Evolutionary conservation across 1,140 invertebrate species (phyloP).

Genomic region (Trichomalopsis sarcophagae): DNA sequence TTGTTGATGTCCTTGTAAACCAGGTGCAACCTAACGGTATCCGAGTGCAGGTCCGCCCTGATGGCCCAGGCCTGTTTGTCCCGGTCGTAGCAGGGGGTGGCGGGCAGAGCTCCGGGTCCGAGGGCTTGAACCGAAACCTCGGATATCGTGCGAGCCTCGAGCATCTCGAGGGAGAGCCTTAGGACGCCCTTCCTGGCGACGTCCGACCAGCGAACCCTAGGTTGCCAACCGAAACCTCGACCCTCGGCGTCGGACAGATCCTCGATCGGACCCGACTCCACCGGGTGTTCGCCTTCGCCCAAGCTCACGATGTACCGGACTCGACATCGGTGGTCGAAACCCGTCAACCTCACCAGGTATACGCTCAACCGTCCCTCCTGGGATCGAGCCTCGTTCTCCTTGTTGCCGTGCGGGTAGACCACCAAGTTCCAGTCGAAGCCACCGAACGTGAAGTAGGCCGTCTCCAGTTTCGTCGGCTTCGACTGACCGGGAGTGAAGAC

Average conservation of each 20-base stretch:
- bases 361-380: constrained; percentile 77
- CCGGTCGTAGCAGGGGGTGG: constrained; percentile 87
- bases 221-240: constrained; percentile 84
- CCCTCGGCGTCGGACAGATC: constrained; percentile 86
- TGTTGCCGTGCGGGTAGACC: constrained; percentile 81
- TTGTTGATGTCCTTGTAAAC: constrained; percentile 91
- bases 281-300: constrained; percentile 82
- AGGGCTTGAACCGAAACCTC: constrained; percentile 78
- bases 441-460: constrained; percentile 84
- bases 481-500: constrained; percentile 69
- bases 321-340: constrained; percentile 88
- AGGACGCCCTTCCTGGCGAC: constrained; percentile 78
- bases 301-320: constrained; percentile 84
- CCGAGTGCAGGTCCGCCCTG: constrained; percentile 87
- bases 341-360: constrained; percentile 85
- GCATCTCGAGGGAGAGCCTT: constrained; percentile 84
- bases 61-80: constrained; percentile 91
- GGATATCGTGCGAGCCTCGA: constrained; percentile 85
- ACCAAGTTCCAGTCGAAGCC: constrained; percentile 91
- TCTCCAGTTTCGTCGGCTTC: constrained; percentile 79
- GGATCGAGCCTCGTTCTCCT: constrained; percentile 67
- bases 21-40: constrained; percentile 85
- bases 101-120: constrained; percentile 69
- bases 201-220: constrained; percentile 78
- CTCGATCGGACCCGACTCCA: constrained; percentile 87